Conservation (phyloP, 2,888 invertebrate genomes). For the Fissipunctia ypsillon region DNA sequence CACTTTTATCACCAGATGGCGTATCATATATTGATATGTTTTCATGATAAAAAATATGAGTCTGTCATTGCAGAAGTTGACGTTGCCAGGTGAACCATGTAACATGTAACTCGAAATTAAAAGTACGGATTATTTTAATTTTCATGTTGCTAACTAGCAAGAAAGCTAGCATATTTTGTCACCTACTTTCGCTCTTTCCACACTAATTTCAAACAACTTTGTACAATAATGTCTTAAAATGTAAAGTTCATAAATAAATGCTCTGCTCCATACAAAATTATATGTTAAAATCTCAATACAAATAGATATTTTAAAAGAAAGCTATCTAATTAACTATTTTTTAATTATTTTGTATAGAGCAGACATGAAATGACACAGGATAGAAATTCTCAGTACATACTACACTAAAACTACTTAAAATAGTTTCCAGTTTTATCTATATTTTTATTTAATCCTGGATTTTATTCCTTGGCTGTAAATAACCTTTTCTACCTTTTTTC, state of each 20-base stretch:
- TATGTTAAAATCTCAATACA: not conserved
- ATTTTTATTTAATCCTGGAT: not conserved
- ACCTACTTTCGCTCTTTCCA: conserved; percentile 30
- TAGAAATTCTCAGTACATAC: conserved; percentile 28
- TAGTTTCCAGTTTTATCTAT: not conserved
- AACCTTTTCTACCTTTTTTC: not conserved
- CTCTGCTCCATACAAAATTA: conserved; percentile 36
- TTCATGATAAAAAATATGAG: not conserved
- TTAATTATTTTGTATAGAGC: conserved; percentile 31
- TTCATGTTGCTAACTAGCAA: not conserved
- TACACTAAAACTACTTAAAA: conserved; percentile 7
- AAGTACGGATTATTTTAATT: not conserved
- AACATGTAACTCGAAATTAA: not conserved
- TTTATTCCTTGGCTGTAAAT: not conserved
- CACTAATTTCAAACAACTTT: not conserved
- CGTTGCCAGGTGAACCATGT: not conserved
- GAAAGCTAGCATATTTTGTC: conserved; percentile 7
- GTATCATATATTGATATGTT: not conserved
- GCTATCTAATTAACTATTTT: not conserved
- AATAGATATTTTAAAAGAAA: conserved; percentile 13
- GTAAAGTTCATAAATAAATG: conserved; percentile 13
- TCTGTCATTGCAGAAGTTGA: not conserved
- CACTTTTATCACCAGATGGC: not conserved
- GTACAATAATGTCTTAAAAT: conserved; percentile 19
- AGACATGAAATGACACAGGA: conserved; percentile 4